Base-by-base conservation (phyloP, 2,113 vertebrate genomes). In the Sialia sialis region DNA sequence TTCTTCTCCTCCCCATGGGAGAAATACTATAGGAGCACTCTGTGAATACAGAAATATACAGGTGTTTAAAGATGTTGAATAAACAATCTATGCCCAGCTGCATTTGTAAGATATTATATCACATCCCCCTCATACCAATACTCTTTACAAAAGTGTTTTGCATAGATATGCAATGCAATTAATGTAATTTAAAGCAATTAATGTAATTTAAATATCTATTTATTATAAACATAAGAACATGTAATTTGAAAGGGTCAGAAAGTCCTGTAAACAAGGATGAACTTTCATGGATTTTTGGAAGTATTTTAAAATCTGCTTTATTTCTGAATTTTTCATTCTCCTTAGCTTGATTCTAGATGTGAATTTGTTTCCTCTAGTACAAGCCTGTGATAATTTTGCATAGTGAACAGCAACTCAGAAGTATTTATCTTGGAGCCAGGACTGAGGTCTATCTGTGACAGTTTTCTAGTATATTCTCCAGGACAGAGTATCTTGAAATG, bases 401-500 rank as follows among this genome's bases (percentile, higher is more conserved):
- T 46, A 54, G 25, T 25, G 56, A 87, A 58, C 20, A 73, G 39
- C 54, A 84, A 43, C 22, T 77, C 44, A 48, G 63, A 86, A 90
- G 43, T 67, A 22, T 55, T 83, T 83, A 15, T 70, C 7, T 70
- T 2, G 1, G 72, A 74, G 44, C 39, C 36, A 83, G 25, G 27
- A 39, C 96, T 78, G 21, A 74, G 32, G 30, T 94, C 20, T 52
- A 56, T 83, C 55, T 87, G 38, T 90, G 66, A 64, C 66, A 68
- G 41, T 90, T 93, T 96, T 95, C 93, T 94, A 94, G 93, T 80
- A 93, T 48, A 58, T 95, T 94, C 94, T 92, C 22, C 60, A 67
- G 56, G 63, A 43, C 38, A 38, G 69, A 77, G 34, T 95, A 38
- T 87, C 27, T 85, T 73, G 63, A 90, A 79, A 80, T 63, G 67